Percentiles rank a stretch among this genome's conserved stretches.
Evolutionary conservation across 2,113 vertebrate genomes (phyloP).

Genomic region (Noturus placidus): DNA sequence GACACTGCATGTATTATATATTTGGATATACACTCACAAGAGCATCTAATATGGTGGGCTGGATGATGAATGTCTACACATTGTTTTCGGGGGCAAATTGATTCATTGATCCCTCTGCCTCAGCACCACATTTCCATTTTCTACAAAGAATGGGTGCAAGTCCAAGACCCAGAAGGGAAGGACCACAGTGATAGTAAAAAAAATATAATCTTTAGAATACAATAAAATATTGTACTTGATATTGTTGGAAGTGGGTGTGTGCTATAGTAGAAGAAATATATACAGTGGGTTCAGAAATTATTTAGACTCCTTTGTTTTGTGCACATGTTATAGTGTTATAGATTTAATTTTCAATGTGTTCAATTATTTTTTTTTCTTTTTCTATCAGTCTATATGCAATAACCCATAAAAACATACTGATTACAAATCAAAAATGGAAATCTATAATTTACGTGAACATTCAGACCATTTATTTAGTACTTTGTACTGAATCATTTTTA

Average conservation of each 20-base stretch:
- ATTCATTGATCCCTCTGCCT: constrained; percentile 51
- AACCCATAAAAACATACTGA: background rate
- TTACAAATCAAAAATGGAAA: background rate
- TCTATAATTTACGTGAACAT: background rate
- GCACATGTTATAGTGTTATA: background rate
- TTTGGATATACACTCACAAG: constrained; percentile 40
- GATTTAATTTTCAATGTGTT: background rate
- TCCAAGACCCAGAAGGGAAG: background rate
- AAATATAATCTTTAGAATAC: background rate
- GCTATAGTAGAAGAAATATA: background rate
- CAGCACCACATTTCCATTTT: constrained; percentile 39
- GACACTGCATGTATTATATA: constrained; percentile 50
- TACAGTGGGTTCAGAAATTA: background rate
- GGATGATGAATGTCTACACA: constrained; percentile 61
- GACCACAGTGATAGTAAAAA: background rate
- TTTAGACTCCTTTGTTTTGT: background rate
- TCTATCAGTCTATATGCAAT: background rate
- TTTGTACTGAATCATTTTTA: background rate
- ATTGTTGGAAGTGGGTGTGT: background rate
- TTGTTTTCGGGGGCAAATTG: constrained; percentile 57
- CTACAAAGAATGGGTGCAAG: constrained; percentile 21
- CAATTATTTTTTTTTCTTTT: background rate
- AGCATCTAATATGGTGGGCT: constrained; percentile 57
- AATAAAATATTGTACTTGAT: background rate
- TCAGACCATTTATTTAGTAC: background rate